Conservation (phyloP, 2,888 invertebrate species). For the Villa cingulata region DNA sequence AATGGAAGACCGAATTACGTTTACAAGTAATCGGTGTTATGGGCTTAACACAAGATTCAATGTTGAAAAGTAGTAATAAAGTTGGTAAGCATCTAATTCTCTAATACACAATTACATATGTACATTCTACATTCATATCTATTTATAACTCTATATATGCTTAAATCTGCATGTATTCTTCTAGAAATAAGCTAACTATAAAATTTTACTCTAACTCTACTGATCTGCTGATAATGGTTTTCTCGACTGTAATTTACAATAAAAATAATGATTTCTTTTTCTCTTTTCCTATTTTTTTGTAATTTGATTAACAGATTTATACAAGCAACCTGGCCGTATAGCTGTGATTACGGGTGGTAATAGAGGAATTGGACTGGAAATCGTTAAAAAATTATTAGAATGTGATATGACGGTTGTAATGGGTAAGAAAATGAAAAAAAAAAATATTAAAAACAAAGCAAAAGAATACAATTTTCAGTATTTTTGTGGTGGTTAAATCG, state of each 20-base stretch:
- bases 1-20: conserved; percentile 32
- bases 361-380: conserved; percentile 67
- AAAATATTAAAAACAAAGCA: too few relatives aligned
- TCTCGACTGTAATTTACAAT: too few relatives aligned
- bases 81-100: conserved; percentile 25
- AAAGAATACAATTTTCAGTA: too few relatives aligned
- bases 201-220: too few relatives aligned
- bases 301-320: conserved; percentile 38
- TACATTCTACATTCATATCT: too few relatives aligned
- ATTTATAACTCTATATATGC: too few relatives aligned
- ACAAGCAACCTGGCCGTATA: conserved; percentile 49
- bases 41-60: conserved; percentile 30
- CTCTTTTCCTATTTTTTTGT: neutral
- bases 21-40: conserved; percentile 29
- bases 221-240: too few relatives aligned
- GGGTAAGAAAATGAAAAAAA: too few relatives aligned
- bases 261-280: neutral
- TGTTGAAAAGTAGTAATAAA: conserved; percentile 23
- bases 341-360: conserved; percentile 80
- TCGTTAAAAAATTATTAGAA: conserved; percentile 59
- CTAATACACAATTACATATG: too few relatives aligned
- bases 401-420: conserved; percentile 64
- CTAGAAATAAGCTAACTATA: too few relatives aligned
- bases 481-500: too few relatives aligned
- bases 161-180: too few relatives aligned